phyloP scores from a whole-genome alignment of 2,113 vertebrate species.

The Rousettus leschenaultii region DNA sequence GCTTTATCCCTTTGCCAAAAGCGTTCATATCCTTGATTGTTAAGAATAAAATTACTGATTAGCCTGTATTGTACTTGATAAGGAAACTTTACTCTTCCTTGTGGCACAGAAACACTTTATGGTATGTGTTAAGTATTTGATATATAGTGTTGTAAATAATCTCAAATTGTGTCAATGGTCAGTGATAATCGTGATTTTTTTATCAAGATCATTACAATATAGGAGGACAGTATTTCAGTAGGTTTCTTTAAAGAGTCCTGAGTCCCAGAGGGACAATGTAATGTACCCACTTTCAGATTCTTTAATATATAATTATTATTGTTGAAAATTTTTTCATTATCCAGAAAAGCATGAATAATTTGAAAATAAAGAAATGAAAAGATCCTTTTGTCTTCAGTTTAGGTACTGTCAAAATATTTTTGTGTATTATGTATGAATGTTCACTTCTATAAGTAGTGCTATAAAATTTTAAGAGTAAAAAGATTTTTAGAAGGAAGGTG shows the following conservation, averaged over 20 bases:
- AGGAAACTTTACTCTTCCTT: neutral
- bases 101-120: conserved; percentile 4
- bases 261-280: neutral
- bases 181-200: neutral
- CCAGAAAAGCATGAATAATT: conserved; percentile 65
- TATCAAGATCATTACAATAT: neutral
- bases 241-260: conserved; percentile 63
- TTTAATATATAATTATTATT: conserved; percentile 64
- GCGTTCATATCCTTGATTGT: neutral
- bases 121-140: neutral
- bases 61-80: neutral
- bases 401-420: conserved; percentile 3
- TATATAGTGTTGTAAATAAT: conserved; percentile 10
- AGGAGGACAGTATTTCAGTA: conserved; percentile 26
- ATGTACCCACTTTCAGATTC: conserved; percentile 54
- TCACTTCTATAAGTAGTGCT: neutral
- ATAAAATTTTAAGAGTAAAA: conserved; percentile 1
- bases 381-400: conserved; percentile 35
- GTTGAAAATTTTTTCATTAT: conserved; percentile 56
- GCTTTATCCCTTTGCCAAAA: conserved; percentile 33
- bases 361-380: conserved; percentile 61
- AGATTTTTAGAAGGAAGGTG: neutral
- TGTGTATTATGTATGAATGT: conserved; percentile 19
- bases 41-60: conserved; percentile 3
- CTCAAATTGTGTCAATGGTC: neutral